A percentile compares a stretch with the other conserved stretches of the same genome.
Evolutionary conservation across 1,140 invertebrate genomes (phyloP).

Genomic region (Cardiocondyla obscurior): DNA sequence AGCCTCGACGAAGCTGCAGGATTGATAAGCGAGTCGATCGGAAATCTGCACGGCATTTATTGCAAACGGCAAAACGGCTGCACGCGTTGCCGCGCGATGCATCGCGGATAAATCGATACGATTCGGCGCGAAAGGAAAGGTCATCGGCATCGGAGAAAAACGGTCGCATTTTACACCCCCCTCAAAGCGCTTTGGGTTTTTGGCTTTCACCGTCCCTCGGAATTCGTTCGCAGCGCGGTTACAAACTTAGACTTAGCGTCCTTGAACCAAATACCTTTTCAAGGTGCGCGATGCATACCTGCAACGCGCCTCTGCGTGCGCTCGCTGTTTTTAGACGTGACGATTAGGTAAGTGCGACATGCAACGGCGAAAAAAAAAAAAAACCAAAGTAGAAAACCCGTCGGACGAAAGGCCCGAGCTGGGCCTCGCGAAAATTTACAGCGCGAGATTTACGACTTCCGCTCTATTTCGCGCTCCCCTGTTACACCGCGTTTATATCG

Average conservation of each 20-base stretch:
- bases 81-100: slow-evolving; percentile 3
- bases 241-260: slow-evolving; percentile 70
- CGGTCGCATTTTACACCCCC: neutral
- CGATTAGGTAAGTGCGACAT: slow-evolving; percentile 60
- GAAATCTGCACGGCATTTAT: neutral
- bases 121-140: slow-evolving; percentile 52
- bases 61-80: neutral
- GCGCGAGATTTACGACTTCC: neutral
- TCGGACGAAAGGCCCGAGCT: neutral
- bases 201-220: slow-evolving; percentile 60
- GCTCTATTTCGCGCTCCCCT: neutral
- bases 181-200: no score
- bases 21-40: neutral
- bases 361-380: slow-evolving; percentile 52
- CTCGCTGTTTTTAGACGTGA: slow-evolving; percentile 59
- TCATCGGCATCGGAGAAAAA: slow-evolving; percentile 25
- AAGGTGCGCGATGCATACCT: slow-evolving; percentile 66
- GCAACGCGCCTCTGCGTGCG: slow-evolving; percentile 64
- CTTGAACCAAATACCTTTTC: slow-evolving; percentile 76
- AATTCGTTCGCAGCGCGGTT: slow-evolving; percentile 67
- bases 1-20: neutral
- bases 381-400: neutral
- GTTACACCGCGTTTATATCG: neutral
- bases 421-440: neutral
- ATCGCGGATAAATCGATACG: slow-evolving; percentile 45